Conservation (phyloP, 2,797 vertebrate genomes). For the Sebastolobus altivelis region DNA sequence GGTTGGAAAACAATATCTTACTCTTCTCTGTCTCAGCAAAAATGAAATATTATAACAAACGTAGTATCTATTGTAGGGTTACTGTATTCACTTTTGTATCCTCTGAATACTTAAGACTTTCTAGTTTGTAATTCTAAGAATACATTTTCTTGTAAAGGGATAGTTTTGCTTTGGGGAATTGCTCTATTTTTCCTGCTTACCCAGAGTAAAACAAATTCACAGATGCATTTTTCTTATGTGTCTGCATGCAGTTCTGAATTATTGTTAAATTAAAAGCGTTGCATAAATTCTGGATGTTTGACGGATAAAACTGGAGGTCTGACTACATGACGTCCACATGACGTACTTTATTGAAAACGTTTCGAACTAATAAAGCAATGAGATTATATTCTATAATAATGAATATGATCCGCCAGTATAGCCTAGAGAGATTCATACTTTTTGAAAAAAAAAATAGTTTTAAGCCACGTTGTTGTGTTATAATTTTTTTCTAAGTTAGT, state of each 20-base stretch:
- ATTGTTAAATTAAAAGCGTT: neutral
- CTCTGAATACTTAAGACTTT: neutral
- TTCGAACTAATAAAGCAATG: neutral
- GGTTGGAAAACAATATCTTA: neutral
- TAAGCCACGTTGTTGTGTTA: neutral
- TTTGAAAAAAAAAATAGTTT: neutral
- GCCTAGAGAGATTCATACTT: neutral
- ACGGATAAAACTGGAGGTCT: neutral
- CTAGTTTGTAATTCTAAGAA: neutral
- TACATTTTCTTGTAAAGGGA: neutral
- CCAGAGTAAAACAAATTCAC: neutral
- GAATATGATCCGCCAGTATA: neutral
- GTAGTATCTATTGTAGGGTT: neutral
- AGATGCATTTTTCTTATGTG: neutral
- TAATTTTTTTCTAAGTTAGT: no score
- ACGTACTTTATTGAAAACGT: neutral
- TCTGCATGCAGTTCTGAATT: neutral
- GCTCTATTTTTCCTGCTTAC: neutral
- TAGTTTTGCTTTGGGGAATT: neutral
- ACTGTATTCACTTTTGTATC: neutral
- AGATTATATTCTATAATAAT: neutral
- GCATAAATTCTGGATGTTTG: neutral
- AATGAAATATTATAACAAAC: neutral
- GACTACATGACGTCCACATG: neutral
- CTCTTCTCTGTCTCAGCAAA: conserved; percentile 13